Percentiles rank a stretch among this genome's conserved stretches.
These are phyloP conservation scores for Machimus atricapillus DNA, from an alignment of 2,888 invertebrate genomes.

Conservation along the genomic window DNA sequence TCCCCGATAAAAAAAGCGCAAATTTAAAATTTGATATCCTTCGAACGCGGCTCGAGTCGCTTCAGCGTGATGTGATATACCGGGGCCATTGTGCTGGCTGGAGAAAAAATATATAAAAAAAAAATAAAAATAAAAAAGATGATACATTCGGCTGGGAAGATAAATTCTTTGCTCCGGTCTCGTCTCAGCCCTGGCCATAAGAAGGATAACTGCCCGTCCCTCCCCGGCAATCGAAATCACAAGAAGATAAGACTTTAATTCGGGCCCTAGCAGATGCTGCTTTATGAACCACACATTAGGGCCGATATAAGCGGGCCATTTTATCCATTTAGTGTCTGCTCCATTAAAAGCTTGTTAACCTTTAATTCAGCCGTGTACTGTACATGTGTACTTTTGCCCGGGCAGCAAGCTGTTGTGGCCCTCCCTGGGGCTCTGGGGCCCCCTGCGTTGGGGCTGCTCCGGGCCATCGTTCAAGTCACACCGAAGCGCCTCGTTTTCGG, in stretches of 20 bases:
- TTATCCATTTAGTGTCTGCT: conserved; percentile 35
- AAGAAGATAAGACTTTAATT: conserved; percentile 35
- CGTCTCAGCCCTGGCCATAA: neutral
- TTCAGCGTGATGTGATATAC: neutral
- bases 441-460: neutral
- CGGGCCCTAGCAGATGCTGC: conserved; percentile 27
- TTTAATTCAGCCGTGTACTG: conserved; percentile 16
- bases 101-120: neutral
- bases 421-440: neutral
- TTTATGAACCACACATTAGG: conserved; percentile 36
- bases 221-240: conserved; percentile 25
- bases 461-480: neutral
- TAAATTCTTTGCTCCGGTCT: neutral
- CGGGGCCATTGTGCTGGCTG: conserved; percentile 6
- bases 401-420: neutral
- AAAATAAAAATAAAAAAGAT: neutral
- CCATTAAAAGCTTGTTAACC: conserved; percentile 36
- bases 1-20: neutral
- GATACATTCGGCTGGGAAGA: conserved; percentile 10
- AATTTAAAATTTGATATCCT: neutral
- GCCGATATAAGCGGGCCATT: conserved; percentile 30
- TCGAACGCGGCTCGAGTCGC: neutral
- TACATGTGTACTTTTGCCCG: neutral
- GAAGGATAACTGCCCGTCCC: neutral
- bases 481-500: neutral